Evolutionary conservation across 2,113 vertebrate species (phyloP).

Genomic region (Sylvietta virens): DNA sequence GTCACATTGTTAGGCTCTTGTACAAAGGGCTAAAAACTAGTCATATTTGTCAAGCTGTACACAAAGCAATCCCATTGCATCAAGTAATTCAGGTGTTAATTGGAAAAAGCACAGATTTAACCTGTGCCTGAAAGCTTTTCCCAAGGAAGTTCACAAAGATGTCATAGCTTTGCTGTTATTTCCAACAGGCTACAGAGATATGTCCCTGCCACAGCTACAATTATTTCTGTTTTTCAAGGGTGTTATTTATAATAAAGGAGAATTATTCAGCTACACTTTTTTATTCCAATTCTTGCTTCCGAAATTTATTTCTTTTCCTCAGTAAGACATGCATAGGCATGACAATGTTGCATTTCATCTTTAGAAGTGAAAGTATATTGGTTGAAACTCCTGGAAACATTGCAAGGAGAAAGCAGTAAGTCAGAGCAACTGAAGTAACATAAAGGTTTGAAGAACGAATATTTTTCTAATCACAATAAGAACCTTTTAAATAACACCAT

Average conservation of each 20-base stretch:
- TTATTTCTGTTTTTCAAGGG: not conserved
- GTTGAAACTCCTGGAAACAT: not conserved
- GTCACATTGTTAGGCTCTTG: rapidly evolving
- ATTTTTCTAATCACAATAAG: not conserved
- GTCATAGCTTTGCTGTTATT: not conserved
- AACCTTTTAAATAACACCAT: not conserved
- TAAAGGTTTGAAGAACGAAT: not conserved
- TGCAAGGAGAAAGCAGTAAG: not conserved
- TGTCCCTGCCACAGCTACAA: not conserved
- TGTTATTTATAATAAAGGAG: not conserved
- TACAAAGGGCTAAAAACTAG: not conserved
- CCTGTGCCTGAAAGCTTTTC: not conserved
- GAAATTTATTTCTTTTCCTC: not conserved
- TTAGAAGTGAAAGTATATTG: not conserved
- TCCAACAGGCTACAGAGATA: not conserved
- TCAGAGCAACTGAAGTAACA: not conserved
- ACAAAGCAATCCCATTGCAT: not conserved
- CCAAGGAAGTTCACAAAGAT: not conserved
- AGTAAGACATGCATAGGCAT: not conserved
- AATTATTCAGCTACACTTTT: not conserved
- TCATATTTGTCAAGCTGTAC: not conserved
- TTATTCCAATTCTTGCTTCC: not conserved
- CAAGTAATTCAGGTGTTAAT: not conserved
- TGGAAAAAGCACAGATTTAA: not conserved
- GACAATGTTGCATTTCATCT: not conserved